Percentiles rank a stretch among this genome's conserved stretches.
Conservation (phyloP, 53 echinoderm and acorn worm species). For the Zoroaster sp. region DNA sequence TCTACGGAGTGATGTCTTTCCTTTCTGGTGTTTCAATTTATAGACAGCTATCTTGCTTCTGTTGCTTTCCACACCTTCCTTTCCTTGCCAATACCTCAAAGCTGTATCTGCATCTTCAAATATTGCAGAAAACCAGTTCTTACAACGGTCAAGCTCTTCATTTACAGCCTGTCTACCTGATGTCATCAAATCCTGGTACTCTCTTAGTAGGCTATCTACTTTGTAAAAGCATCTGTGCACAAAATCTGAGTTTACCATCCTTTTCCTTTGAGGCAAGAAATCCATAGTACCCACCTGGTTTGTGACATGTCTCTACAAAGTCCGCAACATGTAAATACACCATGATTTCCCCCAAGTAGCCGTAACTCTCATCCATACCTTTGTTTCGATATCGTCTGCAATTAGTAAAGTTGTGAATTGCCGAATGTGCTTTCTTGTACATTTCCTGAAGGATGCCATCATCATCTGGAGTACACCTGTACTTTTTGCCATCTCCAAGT, state of each 20-base stretch:
- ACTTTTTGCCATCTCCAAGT: background rate
- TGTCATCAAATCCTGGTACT: slow-evolving; percentile 23
- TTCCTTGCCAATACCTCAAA: slow-evolving; percentile 28
- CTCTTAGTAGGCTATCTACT: slow-evolving; percentile 14
- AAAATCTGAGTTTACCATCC: background rate
- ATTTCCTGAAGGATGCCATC: background rate
- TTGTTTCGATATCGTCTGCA: slow-evolving; percentile 4
- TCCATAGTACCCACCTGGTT: slow-evolving; percentile 27
- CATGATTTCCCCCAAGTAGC: slow-evolving; percentile 44
- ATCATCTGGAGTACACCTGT: background rate
- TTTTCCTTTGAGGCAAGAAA: background rate
- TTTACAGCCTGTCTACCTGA: background rate
- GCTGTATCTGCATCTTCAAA: slow-evolving; percentile 48
- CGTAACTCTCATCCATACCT: slow-evolving; percentile 40
- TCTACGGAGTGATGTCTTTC: background rate
- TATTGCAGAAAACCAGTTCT: slow-evolving; percentile 26
- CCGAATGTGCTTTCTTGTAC: background rate
- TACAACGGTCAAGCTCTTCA: slow-evolving; percentile 15
- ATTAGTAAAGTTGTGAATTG: slow-evolving; percentile 16
- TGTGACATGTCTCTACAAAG: slow-evolving; percentile 13
- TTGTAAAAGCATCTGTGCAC: slow-evolving; percentile 16
- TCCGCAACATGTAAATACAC: slow-evolving; percentile 42
- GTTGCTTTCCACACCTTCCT: slow-evolving; percentile 16
- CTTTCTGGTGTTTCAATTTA: slow-evolving; percentile 40
- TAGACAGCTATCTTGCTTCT: slow-evolving; percentile 56